Evolutionary conservation across 2,888 invertebrate species (phyloP), one percentile per base, ranked within the genome.

Genomic region (Nymphalis polychloros): DNA sequence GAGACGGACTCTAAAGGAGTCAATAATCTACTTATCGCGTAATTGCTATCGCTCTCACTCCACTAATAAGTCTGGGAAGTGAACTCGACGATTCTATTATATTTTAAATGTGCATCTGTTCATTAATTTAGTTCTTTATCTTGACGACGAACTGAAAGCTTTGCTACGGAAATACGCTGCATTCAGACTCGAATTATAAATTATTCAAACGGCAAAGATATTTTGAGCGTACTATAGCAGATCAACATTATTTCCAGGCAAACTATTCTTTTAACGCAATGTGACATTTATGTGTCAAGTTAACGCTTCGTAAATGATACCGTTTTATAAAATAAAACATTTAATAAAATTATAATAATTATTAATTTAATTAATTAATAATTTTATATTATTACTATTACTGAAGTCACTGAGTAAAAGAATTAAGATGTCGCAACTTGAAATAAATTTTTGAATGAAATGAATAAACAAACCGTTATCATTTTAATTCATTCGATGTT

Each of bases 61-160:
- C 10, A 57, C 35, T 57, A 41, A 52, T 53, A n/a, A 63, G 35
- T 46, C 35, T 52, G 63, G 52, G 35, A 68, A 59, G 27, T 59
- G 59, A 63, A 68, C 35, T 50, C 50, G 17, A 16, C 19, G 47
- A 48, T 48, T 66, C 31, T 55, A 55, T 49, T 53, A 20, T 46
- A 35, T 63, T 53, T 59, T 50, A 67, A 67, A 63, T 59, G 49
- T 62, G 63, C 59, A 68, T 68, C 59, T 50, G 59, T 68, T 68
- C 67, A 59, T 68, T 68, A 68, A 68, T 63, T 68, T 63, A 31
- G 50, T 59, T 59, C 53, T 63, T 63, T 68, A 59, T 68, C 63
- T 23, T 59, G 63, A 50, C 63, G 52, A 63, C 46, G 31, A 47
- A 63, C 59, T 63, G 57, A 47, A 47, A 62, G 61, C 50, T 63